phyloP scores from a whole-genome alignment of 2,113 vertebrate genomes.

The Columba janthina region DNA sequence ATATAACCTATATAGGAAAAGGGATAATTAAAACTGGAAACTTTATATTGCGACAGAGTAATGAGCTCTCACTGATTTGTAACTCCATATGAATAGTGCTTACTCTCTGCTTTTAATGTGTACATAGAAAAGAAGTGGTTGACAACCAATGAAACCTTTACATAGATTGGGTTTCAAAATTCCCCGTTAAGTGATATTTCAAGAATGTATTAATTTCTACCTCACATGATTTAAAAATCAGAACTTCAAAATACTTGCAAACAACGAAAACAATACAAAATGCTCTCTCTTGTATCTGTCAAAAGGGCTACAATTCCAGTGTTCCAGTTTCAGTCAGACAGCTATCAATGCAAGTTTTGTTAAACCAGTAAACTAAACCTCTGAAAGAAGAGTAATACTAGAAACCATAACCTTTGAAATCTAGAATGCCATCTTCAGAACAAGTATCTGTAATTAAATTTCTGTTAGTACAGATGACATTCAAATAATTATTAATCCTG shows the following conservation, averaged over 20 bases:
- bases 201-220: neutral
- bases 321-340: neutral
- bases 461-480: neutral
- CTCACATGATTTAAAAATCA: neutral
- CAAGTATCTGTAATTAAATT: neutral
- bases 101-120: neutral
- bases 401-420: neutral
- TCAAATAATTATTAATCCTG: neutral
- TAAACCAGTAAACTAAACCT: neutral
- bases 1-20: neutral
- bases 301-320: neutral
- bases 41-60: neutral
- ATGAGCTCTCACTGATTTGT: neutral
- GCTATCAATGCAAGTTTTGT: neutral
- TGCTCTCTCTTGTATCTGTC: neutral
- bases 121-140: neutral
- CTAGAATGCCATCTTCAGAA: neutral
- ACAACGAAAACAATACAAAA: neutral
- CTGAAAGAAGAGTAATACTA: neutral
- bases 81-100: neutral
- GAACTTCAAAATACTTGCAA: neutral
- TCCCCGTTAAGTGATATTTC: neutral
- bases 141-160: neutral
- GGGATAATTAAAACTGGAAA: neutral
- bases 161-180: neutral